phyloP scores from a whole-genome alignment of 2,888 invertebrate genomes.

The Salpingus planirostris region DNA sequence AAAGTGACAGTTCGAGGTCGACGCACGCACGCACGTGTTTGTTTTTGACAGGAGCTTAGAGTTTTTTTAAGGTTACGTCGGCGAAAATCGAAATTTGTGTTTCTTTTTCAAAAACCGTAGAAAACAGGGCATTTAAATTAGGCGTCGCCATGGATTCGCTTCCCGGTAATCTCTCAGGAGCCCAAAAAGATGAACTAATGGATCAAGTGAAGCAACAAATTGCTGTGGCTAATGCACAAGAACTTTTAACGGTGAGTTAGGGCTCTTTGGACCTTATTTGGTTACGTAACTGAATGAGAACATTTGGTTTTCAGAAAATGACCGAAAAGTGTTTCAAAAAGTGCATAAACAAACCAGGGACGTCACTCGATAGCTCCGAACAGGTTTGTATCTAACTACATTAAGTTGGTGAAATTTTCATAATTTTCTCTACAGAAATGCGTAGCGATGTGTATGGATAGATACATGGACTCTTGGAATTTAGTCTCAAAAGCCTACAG shows the following conservation, averaged over 20 bases:
- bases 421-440: constrained; percentile 66
- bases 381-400: constrained; percentile 41
- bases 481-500: constrained; percentile 84
- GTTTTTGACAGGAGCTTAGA: no score
- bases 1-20: no score
- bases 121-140: no score
- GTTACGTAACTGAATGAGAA: constrained; percentile 2
- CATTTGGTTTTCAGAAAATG: constrained; percentile 66
- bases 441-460: constrained; percentile 96
- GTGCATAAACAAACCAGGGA: constrained; percentile 85
- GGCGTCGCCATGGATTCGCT: constrained; percentile 8
- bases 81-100: no score
- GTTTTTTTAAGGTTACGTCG: no score
- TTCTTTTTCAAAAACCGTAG: no score
- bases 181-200: constrained; percentile 72
- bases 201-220: constrained; percentile 93
- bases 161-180: constrained; percentile 3
- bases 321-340: constrained; percentile 96
- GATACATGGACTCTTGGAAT: constrained; percentile 96
- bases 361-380: constrained; percentile 79
- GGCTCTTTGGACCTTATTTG: constrained; percentile 1
- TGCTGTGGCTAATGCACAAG: constrained; percentile 87
- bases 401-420: constrained; percentile 4
- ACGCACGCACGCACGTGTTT: no score
- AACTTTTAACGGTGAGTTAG: constrained; percentile 66